Evolutionary conservation across 1,140 invertebrate species (phyloP).

Genomic region (Eciton burchellii): DNA sequence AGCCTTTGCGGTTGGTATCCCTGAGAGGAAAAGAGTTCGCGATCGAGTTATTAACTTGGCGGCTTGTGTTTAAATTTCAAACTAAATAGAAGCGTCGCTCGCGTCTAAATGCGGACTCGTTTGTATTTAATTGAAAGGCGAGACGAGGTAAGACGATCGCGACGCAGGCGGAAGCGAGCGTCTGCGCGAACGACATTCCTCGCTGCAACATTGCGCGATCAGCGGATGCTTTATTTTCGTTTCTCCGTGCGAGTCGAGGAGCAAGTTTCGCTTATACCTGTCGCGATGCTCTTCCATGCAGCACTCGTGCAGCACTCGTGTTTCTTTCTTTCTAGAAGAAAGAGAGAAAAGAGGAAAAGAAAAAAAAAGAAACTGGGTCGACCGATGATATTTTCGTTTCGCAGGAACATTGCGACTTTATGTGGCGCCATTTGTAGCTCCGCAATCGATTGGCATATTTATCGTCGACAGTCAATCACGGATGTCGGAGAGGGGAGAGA

Average conservation of each 20-base stretch:
- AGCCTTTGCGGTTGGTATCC: too few species aligned
- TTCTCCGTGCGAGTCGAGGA: background rate
- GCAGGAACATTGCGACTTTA: too few species aligned
- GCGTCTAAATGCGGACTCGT: background rate
- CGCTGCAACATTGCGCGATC: conserved; percentile 15
- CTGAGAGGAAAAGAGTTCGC: too few species aligned
- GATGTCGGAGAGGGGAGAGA: too few species aligned
- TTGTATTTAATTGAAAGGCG: background rate
- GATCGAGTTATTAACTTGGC: too few species aligned
- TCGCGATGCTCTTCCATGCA: background rate
- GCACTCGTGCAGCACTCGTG: conserved; percentile 17
- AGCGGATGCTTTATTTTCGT: conserved; percentile 14
- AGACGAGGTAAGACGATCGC: background rate
- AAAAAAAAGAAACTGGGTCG: too few species aligned
- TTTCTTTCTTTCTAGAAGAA: conserved; percentile 51
- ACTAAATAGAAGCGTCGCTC: too few species aligned
- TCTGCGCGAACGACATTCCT: background rate
- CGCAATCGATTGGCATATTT: conserved; percentile 12
- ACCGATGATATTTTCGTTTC: too few species aligned
- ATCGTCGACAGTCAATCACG: too few species aligned
- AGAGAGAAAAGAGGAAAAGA: too few species aligned
- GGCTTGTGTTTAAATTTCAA: too few species aligned
- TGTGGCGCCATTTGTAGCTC: too few species aligned
- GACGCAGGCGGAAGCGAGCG: background rate
- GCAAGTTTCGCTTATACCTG: conserved; percentile 9